These are phyloP conservation scores for Limenitis camilla DNA, from an alignment of 2,888 invertebrate species.

Conservation along the genomic window DNA sequence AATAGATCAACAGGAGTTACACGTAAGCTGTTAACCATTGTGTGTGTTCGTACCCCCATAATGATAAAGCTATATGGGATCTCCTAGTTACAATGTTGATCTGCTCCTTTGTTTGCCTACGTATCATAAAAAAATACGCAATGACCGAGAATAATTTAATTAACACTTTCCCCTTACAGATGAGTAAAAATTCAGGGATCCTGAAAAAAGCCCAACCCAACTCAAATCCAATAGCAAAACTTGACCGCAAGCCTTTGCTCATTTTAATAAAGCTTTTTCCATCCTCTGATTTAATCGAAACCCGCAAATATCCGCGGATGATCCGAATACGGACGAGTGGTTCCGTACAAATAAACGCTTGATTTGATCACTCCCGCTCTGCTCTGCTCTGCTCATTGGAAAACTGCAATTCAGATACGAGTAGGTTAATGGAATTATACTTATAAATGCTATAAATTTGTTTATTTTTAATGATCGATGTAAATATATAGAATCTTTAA, in stretches of 20 bases:
- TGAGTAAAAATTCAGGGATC: not conserved
- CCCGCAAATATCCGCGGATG: conserved; percentile 28
- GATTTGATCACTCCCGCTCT: conserved; percentile 51
- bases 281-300: conserved; percentile 30
- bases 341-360: conserved; percentile 53
- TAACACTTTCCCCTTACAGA: not conserved
- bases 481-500: not conserved
- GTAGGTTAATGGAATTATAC: conserved; percentile 42
- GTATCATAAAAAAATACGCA: too few relatives aligned
- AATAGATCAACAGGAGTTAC: too few relatives aligned
- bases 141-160: too few relatives aligned
- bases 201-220: not conserved
- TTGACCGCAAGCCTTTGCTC: conserved; percentile 23
- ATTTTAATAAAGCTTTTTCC: conserved; percentile 24
- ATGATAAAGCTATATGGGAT: too few relatives aligned
- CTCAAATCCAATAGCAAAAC: conserved; percentile 14
- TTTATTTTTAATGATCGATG: not conserved
- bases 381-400: conserved; percentile 34
- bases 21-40: too few relatives aligned
- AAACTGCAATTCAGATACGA: conserved; percentile 31
- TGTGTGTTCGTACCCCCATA: too few relatives aligned
- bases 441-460: not conserved
- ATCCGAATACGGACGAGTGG: conserved; percentile 38
- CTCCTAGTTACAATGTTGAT: too few relatives aligned
- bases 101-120: too few relatives aligned